Evolutionary conservation across 1,140 invertebrate genomes (phyloP), one percentile per base, ranked within the genome.

Genomic region (Dinothrombium tinctorium): DNA sequence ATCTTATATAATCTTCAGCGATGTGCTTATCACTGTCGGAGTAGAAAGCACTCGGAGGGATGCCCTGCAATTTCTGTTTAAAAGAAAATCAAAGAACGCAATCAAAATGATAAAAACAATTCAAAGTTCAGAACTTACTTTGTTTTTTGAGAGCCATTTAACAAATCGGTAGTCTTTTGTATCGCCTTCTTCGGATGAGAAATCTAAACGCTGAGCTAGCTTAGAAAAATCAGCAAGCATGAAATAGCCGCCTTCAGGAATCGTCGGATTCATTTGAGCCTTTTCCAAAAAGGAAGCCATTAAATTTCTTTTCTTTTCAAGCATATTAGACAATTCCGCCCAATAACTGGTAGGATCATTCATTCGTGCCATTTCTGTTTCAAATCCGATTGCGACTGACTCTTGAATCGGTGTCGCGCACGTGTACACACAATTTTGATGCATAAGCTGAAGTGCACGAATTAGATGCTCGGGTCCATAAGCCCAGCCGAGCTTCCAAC

Each of bases 211-310:
- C 11, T 46, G 9, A 12, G 28, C 38, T 45, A 87, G 59, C 2
- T 67, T 59, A 15, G 69, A 71, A 71, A 81, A 89, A 57, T 95
- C 79, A 3, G 81, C 83, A 9, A 95, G 53, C 66, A 98, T 80
- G 56, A 96, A 95, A 59, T 94, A 96, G 0, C 89, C 89, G 11
- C 80, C 87, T 41, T 95, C 79, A 0, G 90, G 90, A 35, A 92
- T 64, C 1, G 79, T 83, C 0, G 87, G 84, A n/a, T 69, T 69
- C 69, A 96, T 77, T 0, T 84, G 86, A 38, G 73, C 69, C 3
- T 83, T 73, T 0, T 12, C 25, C 5, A 46, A 22, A 12, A 46
- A 24, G n/a, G 37, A 72, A 0, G 71, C 74, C 61, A 95, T 72
- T 46, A 62, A 73, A 53, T 95, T 77, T 17, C 86, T 59, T 60